Evolutionary conservation across 2,888 invertebrate genomes (phyloP), one percentile per base, ranked within the genome.

Genomic region (Drosophila infuscata): DNA sequence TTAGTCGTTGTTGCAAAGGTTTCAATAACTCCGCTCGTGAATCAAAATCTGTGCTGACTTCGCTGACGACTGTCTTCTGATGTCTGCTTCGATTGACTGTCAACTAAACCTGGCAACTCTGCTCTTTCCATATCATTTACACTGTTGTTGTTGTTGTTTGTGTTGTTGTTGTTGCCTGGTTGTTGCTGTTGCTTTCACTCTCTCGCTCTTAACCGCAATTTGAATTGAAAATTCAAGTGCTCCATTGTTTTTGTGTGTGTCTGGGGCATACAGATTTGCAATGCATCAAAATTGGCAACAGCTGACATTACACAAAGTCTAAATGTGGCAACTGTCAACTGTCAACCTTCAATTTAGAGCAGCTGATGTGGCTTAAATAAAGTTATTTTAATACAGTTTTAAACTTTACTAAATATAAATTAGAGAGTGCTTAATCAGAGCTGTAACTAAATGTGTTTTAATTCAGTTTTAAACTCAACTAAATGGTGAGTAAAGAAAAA

Each of bases 11-110:
- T 41, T 20, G 61, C 46, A 36, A 70, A 74, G 73, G 67, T 74
- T 71, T 78, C 77, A 73, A 81, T 78, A 74, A 69, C 78, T 73
- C 52, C 58, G 48, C 57, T 70, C 64, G 71, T 82, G 77, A 56
- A 76, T 61, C 72, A 48, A 32, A 73, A 78, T 81, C 81, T 82
- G 59, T 61, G 70, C 43, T 41, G 62, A 59, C 20, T 41, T 64
- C 53, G 67, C 64, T 58, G 20, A 33, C 72, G 69, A 46, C 53
- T 76, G 60, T 46, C 32, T 20, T 29, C 3, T 71, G 60, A 41
- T 48, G 76, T 61, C 67, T 65, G 56, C 64, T 64, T 49, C 48
- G 68, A 79, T 81, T 87, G 88, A 71, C 76, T 82, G 85, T 73
- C 83, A 79, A 59, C 69, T 65, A 76, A 76, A 82, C 68, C 81